Base-by-base conservation (phyloP, 37 sponge, comb jelly and placozoan species). In the Diacarnus erythraeanus region DNA sequence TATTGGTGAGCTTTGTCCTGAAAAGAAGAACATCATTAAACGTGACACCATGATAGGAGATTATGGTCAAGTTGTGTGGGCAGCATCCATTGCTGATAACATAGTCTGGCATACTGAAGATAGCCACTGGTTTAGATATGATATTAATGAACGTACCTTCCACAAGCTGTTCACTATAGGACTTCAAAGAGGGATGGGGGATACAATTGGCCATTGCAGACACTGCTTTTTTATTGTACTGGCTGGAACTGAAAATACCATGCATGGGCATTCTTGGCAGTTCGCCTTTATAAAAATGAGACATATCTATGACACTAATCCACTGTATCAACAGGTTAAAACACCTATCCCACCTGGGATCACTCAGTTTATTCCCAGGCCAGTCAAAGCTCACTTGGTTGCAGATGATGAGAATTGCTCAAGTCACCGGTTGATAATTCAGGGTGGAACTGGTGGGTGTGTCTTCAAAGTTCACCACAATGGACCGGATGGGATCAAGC, bases 371-470 rank as follows among this genome's bases (percentile, higher is more conserved):
- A 81, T 81, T 0, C 81, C 81, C 2, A 51, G 81, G 23, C 81
- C 81, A 29, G 81, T 81, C 2, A 81, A 38, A 33, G 72, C 73
- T 38, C 61, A 72, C 44, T 10, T 81, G 27, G 18, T 81, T 10
- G 59, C 72, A 4, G 44, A 61, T 0, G 64, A 81, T 59, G 72
- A 42, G 35, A 18, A 64, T 18, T 81, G 81, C 43, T 36, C 22
- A 0, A 42, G 59, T 40, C 81, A 81, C 41, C 73, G 72, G 38
- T 30, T 81, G 3, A 39, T 71, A 22, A 40, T 81, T 3, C 81
- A 81, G 34, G 81, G 81, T 40, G 81, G 81, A 8, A 81, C 81
- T 15, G 81, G 81, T 5, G 81, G 71, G 5, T 81, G 81, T 37
- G 63, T 81, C 21, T 81, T 81, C 72, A 59, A 38, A 27, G 63